A percentile compares a stretch with the other conserved stretches of the same genome.
Conservation (phyloP, 2,888 invertebrate species). For the Parapristionchus giblindavisi region DNA sequence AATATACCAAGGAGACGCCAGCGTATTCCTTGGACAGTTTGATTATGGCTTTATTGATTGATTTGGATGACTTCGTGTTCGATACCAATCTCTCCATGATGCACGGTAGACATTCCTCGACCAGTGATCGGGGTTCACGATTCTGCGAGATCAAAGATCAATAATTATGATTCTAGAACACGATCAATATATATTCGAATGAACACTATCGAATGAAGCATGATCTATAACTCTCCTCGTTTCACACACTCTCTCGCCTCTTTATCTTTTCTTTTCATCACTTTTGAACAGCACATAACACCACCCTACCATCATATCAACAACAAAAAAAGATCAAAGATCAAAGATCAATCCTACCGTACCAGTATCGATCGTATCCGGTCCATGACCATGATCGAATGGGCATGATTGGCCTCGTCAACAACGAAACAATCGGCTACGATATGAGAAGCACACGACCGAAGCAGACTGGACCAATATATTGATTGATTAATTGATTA, state of each 20-base stretch:
- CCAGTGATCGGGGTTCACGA: slow-evolving; percentile 5
- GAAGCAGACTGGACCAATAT: slow-evolving; percentile 19
- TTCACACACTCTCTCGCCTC: no score
- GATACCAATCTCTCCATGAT: slow-evolving; percentile 18
- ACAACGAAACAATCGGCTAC: slow-evolving; percentile 30
- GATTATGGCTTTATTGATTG: not conserved
- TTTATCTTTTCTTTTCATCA: no score
- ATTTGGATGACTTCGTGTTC: not conserved
- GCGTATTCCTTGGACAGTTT: slow-evolving; percentile 3
- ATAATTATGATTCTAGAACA: no score
- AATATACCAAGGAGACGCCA: slow-evolving; percentile 19
- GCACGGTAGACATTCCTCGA: slow-evolving; percentile 5
- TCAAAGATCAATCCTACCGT: no score
- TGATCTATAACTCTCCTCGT: no score
- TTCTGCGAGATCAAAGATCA: not conserved
- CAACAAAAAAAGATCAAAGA: not conserved
- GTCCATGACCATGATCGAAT: not conserved
- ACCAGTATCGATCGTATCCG: slow-evolving; percentile 7
- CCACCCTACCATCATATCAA: not conserved
- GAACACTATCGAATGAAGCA: no score
- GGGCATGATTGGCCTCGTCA: not conserved
- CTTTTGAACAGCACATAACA: not conserved
- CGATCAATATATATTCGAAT: no score
- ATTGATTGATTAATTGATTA: no score
- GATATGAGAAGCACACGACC: slow-evolving; percentile 26